Base-by-base conservation (phyloP, 2,888 invertebrate genomes). In the Micoletzkya japonica region DNA sequence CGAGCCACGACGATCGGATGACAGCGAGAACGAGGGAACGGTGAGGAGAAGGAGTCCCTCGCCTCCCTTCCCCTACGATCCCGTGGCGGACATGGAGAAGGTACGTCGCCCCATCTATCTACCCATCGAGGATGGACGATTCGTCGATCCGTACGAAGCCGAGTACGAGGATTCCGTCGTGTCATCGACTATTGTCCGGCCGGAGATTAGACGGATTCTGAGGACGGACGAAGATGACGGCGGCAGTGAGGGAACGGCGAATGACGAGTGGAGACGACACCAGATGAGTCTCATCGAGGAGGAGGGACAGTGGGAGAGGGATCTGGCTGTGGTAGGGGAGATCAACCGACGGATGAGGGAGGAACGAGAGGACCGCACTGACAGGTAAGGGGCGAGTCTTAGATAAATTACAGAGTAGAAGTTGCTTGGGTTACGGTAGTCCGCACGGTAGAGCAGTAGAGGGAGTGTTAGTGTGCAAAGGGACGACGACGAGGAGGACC, bases 401-500 rank as follows among this genome's bases (percentile, higher is more conserved):
- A 10, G 26, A 24, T 24, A 24, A 52, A 24, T 2, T 32, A 20
- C 2, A 20, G 44, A 14, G 44, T 44, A 44, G 44, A 44, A 14
- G 10, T 10, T 44, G 44, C 10, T 14, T 44, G 14, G 14, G 20
- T 44, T 14, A 44, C 44, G 20, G 20, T 10, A 44, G 44, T 44
- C 10, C 20, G 44, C 10, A 20, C 10, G 44, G 20, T 44, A 10
- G 44, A 44, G 44, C 44, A 14, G 20, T 10, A 14, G 44, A 10
- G 10, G 44, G 20, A 44, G 44, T 14, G 44, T 44, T 44, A 39
- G 34, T 1, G 44, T 32, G 24, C 26, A 0, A 58, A 50, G 74
- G 7, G 76, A 75, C 54, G 73, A 75, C 72, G 80, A 81, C 66
- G 78, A 78, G 56, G 77, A 71, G 26, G 78, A 76, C 49, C 56